Evolutionary conservation across 2,113 vertebrate genomes (phyloP).

Genomic region (Epinephelus cyanopodus): DNA sequence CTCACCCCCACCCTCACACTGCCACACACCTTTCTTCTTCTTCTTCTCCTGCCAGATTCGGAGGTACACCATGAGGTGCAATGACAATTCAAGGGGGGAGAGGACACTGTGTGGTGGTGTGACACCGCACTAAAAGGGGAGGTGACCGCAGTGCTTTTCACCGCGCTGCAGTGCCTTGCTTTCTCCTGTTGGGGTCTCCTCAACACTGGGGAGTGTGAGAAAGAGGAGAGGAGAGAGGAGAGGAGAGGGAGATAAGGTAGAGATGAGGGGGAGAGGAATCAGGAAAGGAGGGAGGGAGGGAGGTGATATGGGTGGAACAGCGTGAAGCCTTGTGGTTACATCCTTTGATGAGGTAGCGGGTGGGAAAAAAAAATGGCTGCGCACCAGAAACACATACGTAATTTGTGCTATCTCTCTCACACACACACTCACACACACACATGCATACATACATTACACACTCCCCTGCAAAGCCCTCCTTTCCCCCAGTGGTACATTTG

Average conservation of each 20-base stretch:
- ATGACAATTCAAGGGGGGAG: slow-evolving; percentile 40
- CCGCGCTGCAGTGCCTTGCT: slow-evolving; percentile 72
- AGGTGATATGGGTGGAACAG: slow-evolving; percentile 70
- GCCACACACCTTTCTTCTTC: slow-evolving; percentile 16
- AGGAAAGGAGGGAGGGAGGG: slow-evolving; percentile 43
- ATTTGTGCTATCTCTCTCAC: slow-evolving; percentile 30
- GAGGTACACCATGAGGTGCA: slow-evolving; percentile 49
- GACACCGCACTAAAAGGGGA: slow-evolving; percentile 82
- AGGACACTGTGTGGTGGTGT: slow-evolving; percentile 69
- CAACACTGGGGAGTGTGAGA: slow-evolving; percentile 61
- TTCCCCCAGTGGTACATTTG: slow-evolving; percentile 44
- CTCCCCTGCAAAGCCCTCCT: slow-evolving; percentile 43
- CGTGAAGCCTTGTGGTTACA: slow-evolving; percentile 82
- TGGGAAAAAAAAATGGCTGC: slow-evolving; percentile 60
- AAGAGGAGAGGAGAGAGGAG: slow-evolving; percentile 20
- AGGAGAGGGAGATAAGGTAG: slow-evolving; percentile 15
- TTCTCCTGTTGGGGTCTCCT: slow-evolving; percentile 79
- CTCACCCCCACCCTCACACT: slow-evolving; percentile 2
- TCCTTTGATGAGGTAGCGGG: slow-evolving; percentile 80
- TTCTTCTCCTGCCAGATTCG: slow-evolving; percentile 17
- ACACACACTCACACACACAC: slow-evolving; percentile 28
- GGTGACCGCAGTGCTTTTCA: slow-evolving; percentile 79
- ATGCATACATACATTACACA: slow-evolving; percentile 49
- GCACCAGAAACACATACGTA: slow-evolving; percentile 65
- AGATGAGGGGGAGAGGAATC: slow-evolving; percentile 9